Evolutionary conservation across 1,140 invertebrate species (phyloP).

Genomic region (Diplogasteroides magnus): DNA sequence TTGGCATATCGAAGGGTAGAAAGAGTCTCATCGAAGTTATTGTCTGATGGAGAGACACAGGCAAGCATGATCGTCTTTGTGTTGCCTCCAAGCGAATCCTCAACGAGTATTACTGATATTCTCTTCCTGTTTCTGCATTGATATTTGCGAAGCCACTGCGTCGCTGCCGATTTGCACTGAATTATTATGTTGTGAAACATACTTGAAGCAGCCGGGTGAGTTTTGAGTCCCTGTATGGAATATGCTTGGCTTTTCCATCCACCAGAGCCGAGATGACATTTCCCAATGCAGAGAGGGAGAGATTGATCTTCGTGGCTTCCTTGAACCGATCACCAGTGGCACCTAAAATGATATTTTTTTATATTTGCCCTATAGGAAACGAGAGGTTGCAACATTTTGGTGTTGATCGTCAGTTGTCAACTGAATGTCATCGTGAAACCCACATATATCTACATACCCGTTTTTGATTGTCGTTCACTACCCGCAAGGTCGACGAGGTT

Average conservation of each 20-base stretch:
- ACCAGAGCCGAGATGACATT: slow-evolving; percentile 92
- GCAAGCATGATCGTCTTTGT: slow-evolving; percentile 95
- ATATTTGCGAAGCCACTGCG: too few relatives aligned
- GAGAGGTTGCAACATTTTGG: not conserved
- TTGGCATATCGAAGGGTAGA: slow-evolving; percentile 74
- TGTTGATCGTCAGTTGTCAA: not conserved
- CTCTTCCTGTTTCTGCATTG: too few relatives aligned
- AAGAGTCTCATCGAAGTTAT: slow-evolving; percentile 74
- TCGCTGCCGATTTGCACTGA: too few relatives aligned
- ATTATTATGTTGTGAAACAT: too few relatives aligned
- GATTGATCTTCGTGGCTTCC: slow-evolving; percentile 90
- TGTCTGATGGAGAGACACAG: slow-evolving; percentile 75
- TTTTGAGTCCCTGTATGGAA: slow-evolving; percentile 90
- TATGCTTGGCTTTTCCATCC: slow-evolving; percentile 71
- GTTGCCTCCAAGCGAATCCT: slow-evolving; percentile 85
- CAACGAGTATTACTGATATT: slow-evolving; percentile 16
- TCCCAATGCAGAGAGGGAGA: slow-evolving; percentile 83
- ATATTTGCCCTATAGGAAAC: slow-evolving; percentile 1
- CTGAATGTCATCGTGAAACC: too few relatives aligned
- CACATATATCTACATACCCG: slow-evolving; percentile 56
- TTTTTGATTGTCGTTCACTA: slow-evolving; percentile 61
- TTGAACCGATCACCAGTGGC: slow-evolving; percentile 81
- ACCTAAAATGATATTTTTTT: slow-evolving; percentile 71
- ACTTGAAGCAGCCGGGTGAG: slow-evolving; percentile 80
- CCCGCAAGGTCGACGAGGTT: slow-evolving; percentile 74